Percentiles rank a stretch among this genome's conserved stretches.
Conservation (phyloP, 35 echinoderm and acorn worm genomes). For the Heliocidaris tuberculata region DNA sequence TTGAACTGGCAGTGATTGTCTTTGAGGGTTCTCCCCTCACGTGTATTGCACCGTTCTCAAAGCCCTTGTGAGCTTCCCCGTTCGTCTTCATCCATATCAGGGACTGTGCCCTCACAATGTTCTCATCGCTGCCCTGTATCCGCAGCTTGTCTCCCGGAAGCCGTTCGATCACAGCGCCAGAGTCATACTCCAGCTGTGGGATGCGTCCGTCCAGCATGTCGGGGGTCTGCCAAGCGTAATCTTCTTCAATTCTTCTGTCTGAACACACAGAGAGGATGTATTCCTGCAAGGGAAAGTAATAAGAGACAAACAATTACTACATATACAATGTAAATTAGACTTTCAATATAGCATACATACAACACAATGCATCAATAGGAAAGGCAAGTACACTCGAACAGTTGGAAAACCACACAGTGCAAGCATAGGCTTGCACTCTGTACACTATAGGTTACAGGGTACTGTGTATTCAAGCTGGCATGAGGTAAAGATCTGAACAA, state of each 20-base stretch:
- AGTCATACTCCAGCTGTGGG: background rate
- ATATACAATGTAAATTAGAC: background rate
- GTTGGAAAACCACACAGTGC: too few species aligned
- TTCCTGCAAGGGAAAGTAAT: conserved; percentile 14
- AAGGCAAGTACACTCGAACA: too few species aligned
- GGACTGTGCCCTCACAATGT: conserved; percentile 33
- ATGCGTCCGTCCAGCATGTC: conserved; percentile 46
- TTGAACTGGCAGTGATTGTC: background rate
- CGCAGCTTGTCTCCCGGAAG: background rate
- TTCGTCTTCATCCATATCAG: conserved; percentile 10
- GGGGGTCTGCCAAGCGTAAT: background rate
- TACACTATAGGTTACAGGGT: too few species aligned
- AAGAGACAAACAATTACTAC: background rate
- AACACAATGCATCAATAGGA: too few species aligned
- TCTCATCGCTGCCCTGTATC: conserved; percentile 16
- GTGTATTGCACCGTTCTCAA: background rate
- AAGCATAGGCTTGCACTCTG: too few species aligned
- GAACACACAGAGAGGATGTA: conserved; percentile 60
- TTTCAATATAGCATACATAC: too few species aligned
- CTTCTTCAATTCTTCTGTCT: conserved; percentile 11
- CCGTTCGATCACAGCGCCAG: conserved; percentile 32
- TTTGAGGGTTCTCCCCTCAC: background rate
- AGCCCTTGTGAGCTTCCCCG: background rate
- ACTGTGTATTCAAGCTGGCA: too few species aligned
- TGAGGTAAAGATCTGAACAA: too few species aligned